phyloP scores from a whole-genome alignment of 2,113 vertebrate species.

The Thomomys bottae region DNA sequence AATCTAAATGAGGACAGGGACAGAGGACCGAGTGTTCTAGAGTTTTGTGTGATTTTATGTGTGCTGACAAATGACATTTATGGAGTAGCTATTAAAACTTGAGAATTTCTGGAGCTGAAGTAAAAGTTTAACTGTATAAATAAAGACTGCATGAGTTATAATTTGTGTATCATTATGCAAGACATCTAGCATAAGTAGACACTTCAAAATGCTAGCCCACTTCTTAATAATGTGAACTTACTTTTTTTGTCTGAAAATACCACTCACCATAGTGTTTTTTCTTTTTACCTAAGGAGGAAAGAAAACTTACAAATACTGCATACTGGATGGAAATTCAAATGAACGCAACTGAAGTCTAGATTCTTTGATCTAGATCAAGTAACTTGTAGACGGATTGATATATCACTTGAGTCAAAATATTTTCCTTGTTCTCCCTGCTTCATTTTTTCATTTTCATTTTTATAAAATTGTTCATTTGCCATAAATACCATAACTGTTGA shows the following conservation, averaged over 20 bases:
- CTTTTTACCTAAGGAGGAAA: background rate
- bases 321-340: background rate
- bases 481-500: background rate
- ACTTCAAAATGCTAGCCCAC: background rate
- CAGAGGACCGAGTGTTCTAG: background rate
- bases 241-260: background rate
- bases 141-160: background rate
- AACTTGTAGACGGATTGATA: background rate
- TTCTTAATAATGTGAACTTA: background rate
- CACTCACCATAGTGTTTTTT: background rate
- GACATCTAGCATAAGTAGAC: background rate
- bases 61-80: background rate
- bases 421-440: background rate
- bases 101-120: background rate
- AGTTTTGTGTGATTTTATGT: background rate
- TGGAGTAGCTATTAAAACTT: background rate
- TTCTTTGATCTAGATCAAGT: background rate
- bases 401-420: background rate
- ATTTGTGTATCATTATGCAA: background rate
- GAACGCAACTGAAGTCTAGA: no score
- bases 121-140: slow-evolving; percentile 28
- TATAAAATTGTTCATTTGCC: background rate
- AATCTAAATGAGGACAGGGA: background rate
- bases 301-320: background rate
- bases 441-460: background rate